Evolutionary conservation across 2,888 invertebrate genomes (phyloP), one percentile per base, ranked within the genome.

Genomic region (Prostheceraeus crozeri): DNA sequence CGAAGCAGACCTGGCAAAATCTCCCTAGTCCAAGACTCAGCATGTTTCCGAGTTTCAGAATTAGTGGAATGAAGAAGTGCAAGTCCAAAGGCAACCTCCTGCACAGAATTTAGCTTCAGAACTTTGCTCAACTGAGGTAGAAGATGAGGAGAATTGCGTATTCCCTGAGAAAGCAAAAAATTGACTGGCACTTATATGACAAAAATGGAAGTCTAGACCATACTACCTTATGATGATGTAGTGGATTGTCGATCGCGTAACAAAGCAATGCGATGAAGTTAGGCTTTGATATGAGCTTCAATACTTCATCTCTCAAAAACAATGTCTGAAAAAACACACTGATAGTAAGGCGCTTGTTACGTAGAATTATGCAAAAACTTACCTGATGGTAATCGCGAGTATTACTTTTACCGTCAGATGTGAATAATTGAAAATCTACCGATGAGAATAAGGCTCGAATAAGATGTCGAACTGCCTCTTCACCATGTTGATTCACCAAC

Each of bases 381-480:
- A 78, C 78, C 73, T 78, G 78, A 67, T 75, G 72, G 58, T 72
- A 73, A 65, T 78, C 78, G 67, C 78, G 78, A 56, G 75, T 76
- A 66, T 70, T 72, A 65, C 72, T 74, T 73, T 77, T 76, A 73
- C 73, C 75, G 73, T 78, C 81, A 70, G 82, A 82, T 4, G 40
- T 35, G 14, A 25, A 35, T 65, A 73, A 70, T 75, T 80, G 84
- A 81, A 88, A 86, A 77, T 89, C 85, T 76, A 89, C 84, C 72
- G 84, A 83, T 72, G 89, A 86, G 79, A 91, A 86, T 78, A 93
- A 84, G 81, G 87, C 87, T 82, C 87, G 88, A 82, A 90, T 84
- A 79, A 89, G 84, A 83, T 91, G 89, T 81, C 89, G 85, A 82
- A 91, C 90, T 80, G 90, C 90, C 84, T 91, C 90, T 81, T 88